Conservation (phyloP, 2,888 invertebrate genomes). For the Eumerus sabulonum region DNA sequence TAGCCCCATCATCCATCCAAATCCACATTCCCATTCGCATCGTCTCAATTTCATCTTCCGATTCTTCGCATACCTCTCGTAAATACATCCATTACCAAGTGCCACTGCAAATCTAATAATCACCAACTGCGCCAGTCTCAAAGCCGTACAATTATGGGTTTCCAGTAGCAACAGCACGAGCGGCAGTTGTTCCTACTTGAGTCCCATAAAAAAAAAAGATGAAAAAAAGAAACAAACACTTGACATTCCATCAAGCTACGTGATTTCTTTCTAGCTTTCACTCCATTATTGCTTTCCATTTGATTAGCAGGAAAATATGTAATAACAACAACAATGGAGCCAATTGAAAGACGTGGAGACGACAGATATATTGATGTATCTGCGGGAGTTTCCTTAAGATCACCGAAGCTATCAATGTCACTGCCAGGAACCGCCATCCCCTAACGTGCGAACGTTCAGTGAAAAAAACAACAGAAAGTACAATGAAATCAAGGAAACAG, state of each 20-base stretch:
- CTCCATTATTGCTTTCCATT: constrained; percentile 34
- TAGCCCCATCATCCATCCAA: not conserved
- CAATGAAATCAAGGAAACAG: too few species aligned
- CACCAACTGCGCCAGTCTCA: constrained; percentile 7
- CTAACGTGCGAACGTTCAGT: constrained; percentile 5
- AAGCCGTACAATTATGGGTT: not conserved
- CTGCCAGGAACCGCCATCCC: constrained; percentile 10
- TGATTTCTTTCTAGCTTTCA: constrained; percentile 52
- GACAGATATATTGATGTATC: constrained; percentile 30
- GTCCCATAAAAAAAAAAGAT: constrained; percentile 7
- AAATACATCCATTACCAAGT: constrained; percentile 10
- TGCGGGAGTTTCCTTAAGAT: constrained; percentile 24
- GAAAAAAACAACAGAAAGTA: not conserved
- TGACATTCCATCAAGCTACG: constrained; percentile 50
- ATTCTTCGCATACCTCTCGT: not conserved
- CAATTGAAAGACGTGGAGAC: constrained; percentile 33
- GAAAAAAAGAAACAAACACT: constrained; percentile 22
- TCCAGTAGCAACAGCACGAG: not conserved
- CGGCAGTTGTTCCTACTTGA: constrained; percentile 25
- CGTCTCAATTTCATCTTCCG: too few species aligned
- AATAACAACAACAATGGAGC: not conserved
- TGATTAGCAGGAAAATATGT: constrained; percentile 32
- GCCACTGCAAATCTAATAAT: constrained; percentile 20
- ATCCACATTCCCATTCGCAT: constrained; percentile 7
- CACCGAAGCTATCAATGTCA: constrained; percentile 6